phyloP scores from a whole-genome alignment of 2,888 invertebrate genomes.

The Leucophenga montana region DNA sequence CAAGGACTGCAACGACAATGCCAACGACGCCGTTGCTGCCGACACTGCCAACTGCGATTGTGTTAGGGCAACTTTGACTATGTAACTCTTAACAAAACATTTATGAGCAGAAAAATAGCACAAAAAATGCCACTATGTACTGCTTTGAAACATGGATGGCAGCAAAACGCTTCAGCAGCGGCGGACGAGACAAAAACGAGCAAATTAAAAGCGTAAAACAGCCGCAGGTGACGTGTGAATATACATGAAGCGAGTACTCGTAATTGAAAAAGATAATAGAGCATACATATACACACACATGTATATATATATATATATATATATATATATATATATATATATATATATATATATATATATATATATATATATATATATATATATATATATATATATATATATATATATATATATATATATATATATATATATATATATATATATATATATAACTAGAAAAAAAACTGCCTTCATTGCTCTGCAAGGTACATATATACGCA shows the following conservation, averaged over 20 bases:
- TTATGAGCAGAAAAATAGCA: constrained; percentile 58
- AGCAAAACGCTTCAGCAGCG: background rate
- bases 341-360: too few species aligned
- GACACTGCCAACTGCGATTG: background rate
- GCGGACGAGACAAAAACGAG: constrained; percentile 11
- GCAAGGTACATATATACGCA: too few species aligned
- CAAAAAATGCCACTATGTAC: background rate
- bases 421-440: too few species aligned
- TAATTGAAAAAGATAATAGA: constrained; percentile 51
- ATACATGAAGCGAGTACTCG: constrained; percentile 32
- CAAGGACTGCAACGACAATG: constrained; percentile 24
- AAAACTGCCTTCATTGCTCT: too few species aligned
- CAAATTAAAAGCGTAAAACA: constrained; percentile 59
- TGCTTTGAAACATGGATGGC: background rate
- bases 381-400: too few species aligned
- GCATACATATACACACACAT: constrained; percentile 2
- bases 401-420: too few species aligned
- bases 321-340: too few species aligned
- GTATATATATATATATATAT: too few species aligned
- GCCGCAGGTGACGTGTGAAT: constrained; percentile 44
- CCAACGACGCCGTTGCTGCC: constrained; percentile 34
- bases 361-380: too few species aligned
- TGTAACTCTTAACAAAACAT: constrained; percentile 44
- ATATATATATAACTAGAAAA: too few species aligned
- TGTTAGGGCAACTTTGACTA: background rate